Percentiles rank a stretch among this genome's conserved stretches.
Conservation (phyloP, 2,888 invertebrate species). For the Agonopterix subpropinquella region DNA sequence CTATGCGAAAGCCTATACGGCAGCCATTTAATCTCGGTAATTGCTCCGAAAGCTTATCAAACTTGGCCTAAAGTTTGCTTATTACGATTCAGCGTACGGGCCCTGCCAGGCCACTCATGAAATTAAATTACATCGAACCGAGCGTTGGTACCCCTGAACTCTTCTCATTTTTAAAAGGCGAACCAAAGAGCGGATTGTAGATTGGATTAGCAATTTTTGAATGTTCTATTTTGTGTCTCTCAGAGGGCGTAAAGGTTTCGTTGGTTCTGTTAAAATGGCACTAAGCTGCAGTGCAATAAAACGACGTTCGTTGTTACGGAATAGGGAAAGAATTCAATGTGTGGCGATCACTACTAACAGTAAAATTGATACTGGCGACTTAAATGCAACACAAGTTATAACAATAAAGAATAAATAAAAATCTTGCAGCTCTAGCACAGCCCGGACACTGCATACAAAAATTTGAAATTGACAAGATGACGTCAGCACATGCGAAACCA, state of each 20-base stretch:
- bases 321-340: too few relatives aligned
- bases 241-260: not conserved
- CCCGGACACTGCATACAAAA: too few relatives aligned
- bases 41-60: conserved; percentile 4
- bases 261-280: too few relatives aligned
- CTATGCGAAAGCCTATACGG: not conserved
- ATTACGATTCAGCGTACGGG: conserved; percentile 3
- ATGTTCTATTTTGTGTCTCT: not conserved
- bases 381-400: too few relatives aligned
- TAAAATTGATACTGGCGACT: too few relatives aligned
- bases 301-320: too few relatives aligned
- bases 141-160: not conserved
- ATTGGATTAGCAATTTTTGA: not conserved
- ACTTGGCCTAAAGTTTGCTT: conserved; percentile 5
- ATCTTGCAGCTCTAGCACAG: too few relatives aligned
- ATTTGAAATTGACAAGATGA: too few relatives aligned
- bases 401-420: too few relatives aligned
- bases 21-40: conserved; percentile 6
- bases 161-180: conserved; percentile 3
- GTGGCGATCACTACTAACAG: too few relatives aligned
- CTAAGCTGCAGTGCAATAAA: too few relatives aligned
- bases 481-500: too few relatives aligned
- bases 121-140: conserved; percentile 8
- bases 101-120: conserved; percentile 2
- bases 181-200: not conserved